Conservation (phyloP, 2,888 invertebrate genomes). For the Apantesis nais region DNA sequence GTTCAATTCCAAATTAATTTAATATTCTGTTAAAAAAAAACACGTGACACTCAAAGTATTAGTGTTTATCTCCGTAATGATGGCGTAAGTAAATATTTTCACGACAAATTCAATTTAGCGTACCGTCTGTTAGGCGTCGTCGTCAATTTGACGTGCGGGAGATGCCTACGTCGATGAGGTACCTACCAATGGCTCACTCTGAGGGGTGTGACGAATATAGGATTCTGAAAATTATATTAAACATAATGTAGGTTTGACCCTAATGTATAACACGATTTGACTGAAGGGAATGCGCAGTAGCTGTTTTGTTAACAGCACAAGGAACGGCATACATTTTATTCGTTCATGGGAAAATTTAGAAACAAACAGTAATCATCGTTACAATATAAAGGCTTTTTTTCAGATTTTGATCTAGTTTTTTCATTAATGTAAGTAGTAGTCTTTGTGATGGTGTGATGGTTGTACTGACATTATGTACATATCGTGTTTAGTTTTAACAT, state of each 20-base stretch:
- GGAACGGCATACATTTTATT: background rate
- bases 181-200: slow-evolving; percentile 16
- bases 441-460: background rate
- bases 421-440: no score
- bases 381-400: no score
- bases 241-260: slow-evolving; percentile 5
- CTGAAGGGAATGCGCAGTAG: background rate
- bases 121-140: slow-evolving; percentile 23
- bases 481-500: background rate
- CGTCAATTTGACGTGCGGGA: slow-evolving; percentile 31
- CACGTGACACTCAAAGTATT: slow-evolving; percentile 12
- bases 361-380: background rate
- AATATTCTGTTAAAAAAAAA: slow-evolving; percentile 14
- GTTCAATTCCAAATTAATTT: slow-evolving; percentile 12
- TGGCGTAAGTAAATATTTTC: slow-evolving; percentile 29
- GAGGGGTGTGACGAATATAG: slow-evolving; percentile 9
- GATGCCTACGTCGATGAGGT: slow-evolving; percentile 20
- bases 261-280: slow-evolving; percentile 1
- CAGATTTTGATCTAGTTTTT: no score
- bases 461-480: background rate
- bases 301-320: background rate
- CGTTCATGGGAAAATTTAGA: no score
- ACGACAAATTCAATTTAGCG: slow-evolving; percentile 33
- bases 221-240: background rate
- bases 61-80: slow-evolving; percentile 29